Base-by-base conservation (phyloP, 1,140 invertebrate genomes). In the Hirudo medicinalis region DNA sequence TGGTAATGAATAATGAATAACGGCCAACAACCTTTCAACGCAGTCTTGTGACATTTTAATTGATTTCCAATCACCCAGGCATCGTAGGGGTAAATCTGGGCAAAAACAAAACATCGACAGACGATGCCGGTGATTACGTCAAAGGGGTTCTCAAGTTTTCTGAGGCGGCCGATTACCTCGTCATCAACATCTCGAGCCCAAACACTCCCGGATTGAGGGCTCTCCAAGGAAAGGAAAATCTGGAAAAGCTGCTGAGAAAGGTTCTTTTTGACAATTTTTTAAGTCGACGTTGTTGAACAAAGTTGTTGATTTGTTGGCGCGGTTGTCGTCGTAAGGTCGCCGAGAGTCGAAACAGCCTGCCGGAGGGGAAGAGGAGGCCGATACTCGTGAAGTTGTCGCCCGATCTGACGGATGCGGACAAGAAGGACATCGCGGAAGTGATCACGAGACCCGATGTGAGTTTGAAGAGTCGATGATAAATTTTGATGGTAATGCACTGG, bases 311-410 rank as follows among this genome's bases (percentile, higher is more conserved):
- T 25, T 25, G 3, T 54, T 43, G 27, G 0, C 22, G 20, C 11
- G 2, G 0, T 69, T 63, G 22, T 2, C 11, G 3, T 27, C 32
- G 2, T 57, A 73, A 85, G 84, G 78, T 86, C 0, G 85, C 93
- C n/a, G 78, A 83, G 74, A 84, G 86, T 4, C 87, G 89, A 78
- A 83, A 88, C 77, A 80, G 78, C 15, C 80, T 89, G 40, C 53
- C 72, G 74, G 25, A 73, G 79, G 71, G 73, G 8, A 81, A 73
- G 22, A 82, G 80, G 75, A 77, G 79, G 54, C 90, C 91, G 79
- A 78, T 97, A 19, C 78, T 96, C 36, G 74, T 99, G 0, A 99
- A 99, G 85, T 85, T 99, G 60, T 88, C 95, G 17, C 94, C 96
- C 5, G 96, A 99, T 86, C 83, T 99, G 22, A 86, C 83, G 0